Conservation (phyloP, 2,797 vertebrate genomes). For the Catostomus latipinnis region DNA sequence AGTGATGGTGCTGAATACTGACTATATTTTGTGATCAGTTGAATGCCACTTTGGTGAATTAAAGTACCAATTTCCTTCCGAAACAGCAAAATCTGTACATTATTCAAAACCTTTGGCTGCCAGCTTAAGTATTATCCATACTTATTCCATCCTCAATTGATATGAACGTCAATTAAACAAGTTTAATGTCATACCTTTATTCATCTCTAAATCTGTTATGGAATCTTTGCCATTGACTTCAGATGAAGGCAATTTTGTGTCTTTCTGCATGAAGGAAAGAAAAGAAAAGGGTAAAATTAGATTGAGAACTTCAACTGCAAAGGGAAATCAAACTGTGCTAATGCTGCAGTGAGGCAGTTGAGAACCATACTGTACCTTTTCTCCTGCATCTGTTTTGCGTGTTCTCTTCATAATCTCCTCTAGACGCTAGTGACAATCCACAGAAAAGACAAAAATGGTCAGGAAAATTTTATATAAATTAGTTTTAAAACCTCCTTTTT, state of each 20-base stretch:
- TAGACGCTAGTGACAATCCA: slow-evolving; percentile 82
- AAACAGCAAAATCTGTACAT: no score
- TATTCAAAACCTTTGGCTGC: no score
- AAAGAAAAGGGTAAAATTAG: slow-evolving; percentile 10
- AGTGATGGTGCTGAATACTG: no score
- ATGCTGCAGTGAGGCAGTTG: slow-evolving; percentile 21
- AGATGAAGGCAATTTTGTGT: slow-evolving; percentile 65
- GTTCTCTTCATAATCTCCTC: slow-evolving; percentile 99
- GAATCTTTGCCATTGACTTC: slow-evolving; percentile 70
- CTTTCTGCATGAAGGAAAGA: slow-evolving; percentile 72
- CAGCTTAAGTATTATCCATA: no score
- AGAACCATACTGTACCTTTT: slow-evolving; percentile 80
- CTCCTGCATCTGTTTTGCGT: slow-evolving; percentile 86
- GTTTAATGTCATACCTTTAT: slow-evolving; percentile 71
- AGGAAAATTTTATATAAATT: background rate
- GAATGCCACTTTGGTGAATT: no score
- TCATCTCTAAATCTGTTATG: slow-evolving; percentile 65
- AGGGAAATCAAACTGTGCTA: background rate
- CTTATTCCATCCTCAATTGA: no score
- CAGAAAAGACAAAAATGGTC: background rate
- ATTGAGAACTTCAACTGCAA: slow-evolving; percentile 1
- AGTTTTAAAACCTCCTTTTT: no score
- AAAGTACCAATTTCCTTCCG: no score
- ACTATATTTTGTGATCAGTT: no score
- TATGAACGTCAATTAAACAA: no score